Conservation (phyloP, 2,113 vertebrate genomes). For the Choloepus hoffmanni region DNA sequence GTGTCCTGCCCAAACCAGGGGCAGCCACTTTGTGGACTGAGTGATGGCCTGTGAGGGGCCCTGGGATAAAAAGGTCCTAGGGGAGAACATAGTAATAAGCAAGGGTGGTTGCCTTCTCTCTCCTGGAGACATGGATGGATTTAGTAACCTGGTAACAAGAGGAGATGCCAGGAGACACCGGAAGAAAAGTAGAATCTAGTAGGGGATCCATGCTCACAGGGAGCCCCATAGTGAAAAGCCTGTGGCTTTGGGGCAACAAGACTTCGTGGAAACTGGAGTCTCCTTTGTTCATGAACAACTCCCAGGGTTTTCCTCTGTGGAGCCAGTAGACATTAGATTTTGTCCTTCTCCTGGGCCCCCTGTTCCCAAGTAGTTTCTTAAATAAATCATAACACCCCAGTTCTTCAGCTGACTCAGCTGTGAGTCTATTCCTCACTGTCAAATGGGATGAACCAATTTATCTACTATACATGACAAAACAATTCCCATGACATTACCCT, state of each 20-base stretch:
- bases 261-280: rapidly evolving
- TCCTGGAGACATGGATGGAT: not conserved
- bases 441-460: not conserved
- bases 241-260: not conserved
- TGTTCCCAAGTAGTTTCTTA: not conserved
- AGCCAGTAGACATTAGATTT: not conserved
- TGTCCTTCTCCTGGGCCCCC: not conserved
- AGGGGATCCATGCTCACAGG: not conserved
- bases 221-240: not conserved
- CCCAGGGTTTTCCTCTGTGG: not conserved
- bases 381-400: not conserved
- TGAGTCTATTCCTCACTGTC: not conserved
- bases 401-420: too few relatives aligned
- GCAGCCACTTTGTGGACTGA: not conserved
- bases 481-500: not conserved
- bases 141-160: not conserved
- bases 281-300: not conserved
- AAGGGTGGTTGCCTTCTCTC: not conserved
- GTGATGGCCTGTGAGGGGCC: not conserved
- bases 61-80: not conserved
- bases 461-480: not conserved
- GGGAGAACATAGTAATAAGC: too few relatives aligned
- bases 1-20: not conserved
- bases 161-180: not conserved
- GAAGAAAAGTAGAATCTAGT: not conserved